Evolutionary conservation across 1,140 invertebrate species (phyloP).

Genomic region (Sitodiplosis mosellana): DNA sequence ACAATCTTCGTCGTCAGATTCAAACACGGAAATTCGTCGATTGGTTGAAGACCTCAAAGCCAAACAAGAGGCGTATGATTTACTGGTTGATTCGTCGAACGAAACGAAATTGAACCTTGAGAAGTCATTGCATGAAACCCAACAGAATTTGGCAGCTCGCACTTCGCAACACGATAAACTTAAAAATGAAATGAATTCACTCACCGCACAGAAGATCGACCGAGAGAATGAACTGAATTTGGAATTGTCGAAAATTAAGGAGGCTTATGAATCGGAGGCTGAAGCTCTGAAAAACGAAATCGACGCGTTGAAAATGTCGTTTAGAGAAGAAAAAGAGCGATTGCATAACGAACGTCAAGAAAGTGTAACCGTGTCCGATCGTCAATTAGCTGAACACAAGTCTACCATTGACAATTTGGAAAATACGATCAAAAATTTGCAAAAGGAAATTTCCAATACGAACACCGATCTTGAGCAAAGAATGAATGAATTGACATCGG

Average conservation of each 20-base stretch:
- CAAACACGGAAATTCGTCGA: constrained; percentile 11
- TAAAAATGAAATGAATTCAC: neutral
- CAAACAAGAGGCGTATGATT: constrained; percentile 10
- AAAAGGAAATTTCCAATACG: neutral
- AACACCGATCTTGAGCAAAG: neutral
- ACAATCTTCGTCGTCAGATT: constrained; percentile 6
- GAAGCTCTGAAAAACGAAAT: neutral
- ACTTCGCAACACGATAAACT: neutral
- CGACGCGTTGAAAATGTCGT: neutral
- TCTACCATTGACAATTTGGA: neutral
- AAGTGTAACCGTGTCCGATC: neutral
- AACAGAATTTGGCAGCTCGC: neutral
- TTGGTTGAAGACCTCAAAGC: constrained; percentile 12
- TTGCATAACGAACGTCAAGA: neutral
- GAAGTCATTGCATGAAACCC: neutral
- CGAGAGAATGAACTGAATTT: neutral
- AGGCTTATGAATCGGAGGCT: neutral
- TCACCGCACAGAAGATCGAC: neutral
- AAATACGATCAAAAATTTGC: neutral
- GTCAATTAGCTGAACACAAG: neutral
- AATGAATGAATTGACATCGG: neutral
- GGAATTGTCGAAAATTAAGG: constrained; percentile 1
- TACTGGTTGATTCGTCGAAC: constrained; percentile 8
- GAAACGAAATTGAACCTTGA: neutral
- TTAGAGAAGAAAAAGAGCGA: neutral